These are phyloP conservation scores for Pelagia noctiluca DNA, from an alignment of 30 jellyfish, hydroid and myxozoan species.

Conservation along the genomic window DNA sequence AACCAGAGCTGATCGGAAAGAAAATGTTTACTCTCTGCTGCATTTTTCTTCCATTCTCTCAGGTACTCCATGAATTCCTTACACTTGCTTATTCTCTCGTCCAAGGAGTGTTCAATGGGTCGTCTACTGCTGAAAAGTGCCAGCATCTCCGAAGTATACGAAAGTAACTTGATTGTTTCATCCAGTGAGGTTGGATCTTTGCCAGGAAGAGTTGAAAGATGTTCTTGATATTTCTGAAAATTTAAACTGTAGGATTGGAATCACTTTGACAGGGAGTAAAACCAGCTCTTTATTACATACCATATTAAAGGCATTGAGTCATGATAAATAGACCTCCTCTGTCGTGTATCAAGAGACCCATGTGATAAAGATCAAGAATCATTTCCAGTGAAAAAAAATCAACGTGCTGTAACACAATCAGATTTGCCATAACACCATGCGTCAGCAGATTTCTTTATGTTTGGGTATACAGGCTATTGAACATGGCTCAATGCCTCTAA, in stretches of 20 bases:
- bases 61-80: not conserved
- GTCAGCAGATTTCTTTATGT: too few relatives aligned
- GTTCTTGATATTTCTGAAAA: not conserved
- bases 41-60: not conserved
- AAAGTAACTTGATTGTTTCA: not conserved
- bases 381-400: not conserved
- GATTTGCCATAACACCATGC: too few relatives aligned
- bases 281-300: not conserved
- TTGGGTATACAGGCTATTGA: too few relatives aligned
- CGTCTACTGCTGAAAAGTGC: not conserved
- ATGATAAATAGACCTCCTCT: too few relatives aligned
- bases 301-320: too few relatives aligned
- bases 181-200: not conserved
- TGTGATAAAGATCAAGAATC: not conserved
- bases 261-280: too few relatives aligned
- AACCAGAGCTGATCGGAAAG: conserved; percentile 9
- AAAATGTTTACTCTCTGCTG: not conserved
- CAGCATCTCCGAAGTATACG: not conserved
- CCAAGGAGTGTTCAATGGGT: not conserved
- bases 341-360: too few relatives aligned
- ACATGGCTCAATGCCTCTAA: too few relatives aligned
- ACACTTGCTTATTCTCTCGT: not conserved
- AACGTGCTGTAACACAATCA: too few relatives aligned
- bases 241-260: not conserved
- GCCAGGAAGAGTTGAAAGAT: not conserved